Evolutionary conservation across 2,888 invertebrate genomes (phyloP).

Genomic region (Tipula unca): DNA sequence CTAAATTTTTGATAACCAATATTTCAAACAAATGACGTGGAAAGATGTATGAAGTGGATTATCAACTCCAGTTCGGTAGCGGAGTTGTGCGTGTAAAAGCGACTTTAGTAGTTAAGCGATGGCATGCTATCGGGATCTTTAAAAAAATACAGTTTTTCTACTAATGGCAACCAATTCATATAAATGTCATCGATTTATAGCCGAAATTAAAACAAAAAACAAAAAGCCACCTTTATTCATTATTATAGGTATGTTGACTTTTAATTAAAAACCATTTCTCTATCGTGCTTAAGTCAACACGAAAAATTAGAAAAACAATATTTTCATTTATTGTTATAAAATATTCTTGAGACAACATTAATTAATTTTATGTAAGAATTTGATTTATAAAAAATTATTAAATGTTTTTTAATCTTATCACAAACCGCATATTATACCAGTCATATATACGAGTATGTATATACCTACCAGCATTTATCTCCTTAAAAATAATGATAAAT

Average conservation of each 20-base stretch:
- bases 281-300: background rate
- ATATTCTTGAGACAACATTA: background rate
- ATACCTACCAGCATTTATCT: background rate
- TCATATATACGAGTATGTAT: too few species aligned
- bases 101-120: too few species aligned
- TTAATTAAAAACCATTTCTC: background rate
- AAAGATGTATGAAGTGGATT: too few species aligned
- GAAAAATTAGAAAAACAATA: background rate
- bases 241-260: background rate
- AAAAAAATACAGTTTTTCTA: too few species aligned
- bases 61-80: too few species aligned
- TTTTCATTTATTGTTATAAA: background rate
- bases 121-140: too few species aligned
- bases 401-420: background rate
- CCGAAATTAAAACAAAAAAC: background rate
- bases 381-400: background rate
- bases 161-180: background rate
- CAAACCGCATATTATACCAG: background rate
- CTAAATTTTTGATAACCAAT: too few species aligned
- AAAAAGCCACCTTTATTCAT: background rate
- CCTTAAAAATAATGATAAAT: background rate
- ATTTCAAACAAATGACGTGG: too few species aligned
- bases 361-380: background rate
- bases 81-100: too few species aligned
- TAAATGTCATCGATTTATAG: background rate